Base-by-base conservation (phyloP, 2,888 invertebrate species). In the Pseudococcus longispinus region DNA sequence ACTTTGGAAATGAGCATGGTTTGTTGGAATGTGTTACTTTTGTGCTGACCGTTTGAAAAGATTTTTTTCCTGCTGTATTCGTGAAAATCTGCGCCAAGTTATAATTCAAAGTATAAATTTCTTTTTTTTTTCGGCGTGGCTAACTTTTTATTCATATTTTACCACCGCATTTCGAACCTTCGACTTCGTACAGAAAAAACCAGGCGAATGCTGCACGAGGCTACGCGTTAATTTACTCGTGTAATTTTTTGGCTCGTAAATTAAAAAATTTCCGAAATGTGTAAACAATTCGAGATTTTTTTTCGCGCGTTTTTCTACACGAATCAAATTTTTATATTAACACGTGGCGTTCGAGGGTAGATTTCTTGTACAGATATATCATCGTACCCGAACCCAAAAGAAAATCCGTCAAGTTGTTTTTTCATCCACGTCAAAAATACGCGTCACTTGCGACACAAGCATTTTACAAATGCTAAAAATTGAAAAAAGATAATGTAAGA, bases 1-100 rank as follows among this genome's bases (percentile, higher is more conserved):
- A 42, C 42, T 42, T 80, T 80, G 42, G 42, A 80, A 80, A 80
- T 42, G 29, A 80, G 20, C 77, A 20, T 6, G 70, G 70, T 80
- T 80, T 42, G 74, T 80, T 80, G 37, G 77, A 80, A 80, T 80
- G 77, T 42, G 77, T 80, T 80, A 80, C 37, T 80, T 80, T 37
- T 70, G 70, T 70, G 70, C 70, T 70, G 70, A 70, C 70, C 70
- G 13, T 70, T 70, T 70, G 70, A 70, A 70, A 70, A 29, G 70
- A 29, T 70, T 70, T 70, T 70, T 70, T 70, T 29, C n/a, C 70
- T 70, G 70, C 70, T 29, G 32, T 29, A 70, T 70, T 70, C 18
- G 70, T 70, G 4, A 26, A 70, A 70, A 70, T 70, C 70, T 70
- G 29, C 70, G 70, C 70, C 70, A 70, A 70, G 29, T 29, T 18